A percentile compares a stretch with the other conserved stretches of the same genome.
phyloP scores from a whole-genome alignment of 2,113 vertebrate genomes.

The Castor canadensis region DNA sequence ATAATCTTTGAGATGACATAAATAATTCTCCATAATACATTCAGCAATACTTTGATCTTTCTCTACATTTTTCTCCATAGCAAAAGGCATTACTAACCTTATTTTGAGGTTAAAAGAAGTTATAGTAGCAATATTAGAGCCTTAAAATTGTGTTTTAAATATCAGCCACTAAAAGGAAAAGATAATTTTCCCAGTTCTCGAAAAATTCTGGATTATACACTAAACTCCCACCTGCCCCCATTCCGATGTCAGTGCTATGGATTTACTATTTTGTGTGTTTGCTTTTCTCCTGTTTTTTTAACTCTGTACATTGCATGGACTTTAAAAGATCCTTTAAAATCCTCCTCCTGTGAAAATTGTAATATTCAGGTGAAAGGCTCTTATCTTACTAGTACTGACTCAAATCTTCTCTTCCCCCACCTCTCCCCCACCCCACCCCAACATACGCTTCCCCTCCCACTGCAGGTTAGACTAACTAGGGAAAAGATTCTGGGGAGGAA shows the following conservation, averaged over 20 bases:
- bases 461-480: too few species aligned
- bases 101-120: background rate
- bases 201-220: background rate
- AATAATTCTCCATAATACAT: conserved; percentile 21
- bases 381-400: fast-evolving
- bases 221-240: background rate
- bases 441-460: too few species aligned
- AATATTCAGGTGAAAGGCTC: background rate
- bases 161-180: background rate
- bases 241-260: background rate
- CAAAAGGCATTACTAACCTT: background rate
- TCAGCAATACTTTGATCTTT: conserved; percentile 70
- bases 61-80: background rate
- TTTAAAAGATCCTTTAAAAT: conserved; percentile 37
- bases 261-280: background rate
- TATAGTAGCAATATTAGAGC: background rate
- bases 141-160: background rate
- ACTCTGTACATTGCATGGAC: background rate
- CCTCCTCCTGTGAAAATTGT: background rate
- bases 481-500: background rate
- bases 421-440: too few species aligned
- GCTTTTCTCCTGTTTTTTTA: conserved; percentile 37
- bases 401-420: fast-evolving
- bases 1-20: conserved; percentile 59
- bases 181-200: background rate